Base-by-base conservation (phyloP, 2,797 vertebrate genomes). In the Sebastolobus altivelis region DNA sequence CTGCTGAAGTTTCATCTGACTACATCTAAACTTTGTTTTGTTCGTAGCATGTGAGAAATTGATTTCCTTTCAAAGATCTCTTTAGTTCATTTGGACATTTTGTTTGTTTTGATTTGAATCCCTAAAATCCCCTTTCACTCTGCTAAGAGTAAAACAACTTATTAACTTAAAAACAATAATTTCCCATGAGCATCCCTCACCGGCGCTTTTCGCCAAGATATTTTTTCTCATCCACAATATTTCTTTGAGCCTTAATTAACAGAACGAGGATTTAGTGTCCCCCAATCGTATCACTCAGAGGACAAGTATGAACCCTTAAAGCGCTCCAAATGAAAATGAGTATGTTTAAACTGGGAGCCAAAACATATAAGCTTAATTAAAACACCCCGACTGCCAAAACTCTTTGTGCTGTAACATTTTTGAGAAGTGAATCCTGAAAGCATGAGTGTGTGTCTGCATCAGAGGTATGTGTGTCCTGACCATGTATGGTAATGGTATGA, bases 81-180 rank as follows among this genome's bases (percentile, higher is more conserved):
- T 83, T 81, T 38, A 74, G 79, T 90, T 92, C 88, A 89, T 88
- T 90, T 93, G 87, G 86, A 93, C 88, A 87, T 91, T 90, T 89
- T 89, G 87, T 92, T 93, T 92, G 90, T 93, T 91, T 92, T 82
- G 81, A 87, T 88, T 72, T 73, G 78, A 92, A 92, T 91, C 87
- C 88, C 85, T 72, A 71, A 92, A 93, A 94, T 92, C 88, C 84
- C 80, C 55, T 35, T 87, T 90, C 85, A 69, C 87, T 90, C 88
- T 72, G 83, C 89, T 87, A 83, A 88, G 89, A 92, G 83, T 89
- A 88, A 91, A 91, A 93, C 81, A 93, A 91, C 79, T 85, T 92
- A 93, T 91, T 93, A 88, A 91, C 80, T 94, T 89, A 93, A 93
- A 92, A 94, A 92, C 89, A 93, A 91, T 93, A 87, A 92, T 94